A percentile compares a stretch with the other conserved stretches of the same genome.
Conservation (phyloP, 2,888 invertebrate species). For the Diaphora mendica region DNA sequence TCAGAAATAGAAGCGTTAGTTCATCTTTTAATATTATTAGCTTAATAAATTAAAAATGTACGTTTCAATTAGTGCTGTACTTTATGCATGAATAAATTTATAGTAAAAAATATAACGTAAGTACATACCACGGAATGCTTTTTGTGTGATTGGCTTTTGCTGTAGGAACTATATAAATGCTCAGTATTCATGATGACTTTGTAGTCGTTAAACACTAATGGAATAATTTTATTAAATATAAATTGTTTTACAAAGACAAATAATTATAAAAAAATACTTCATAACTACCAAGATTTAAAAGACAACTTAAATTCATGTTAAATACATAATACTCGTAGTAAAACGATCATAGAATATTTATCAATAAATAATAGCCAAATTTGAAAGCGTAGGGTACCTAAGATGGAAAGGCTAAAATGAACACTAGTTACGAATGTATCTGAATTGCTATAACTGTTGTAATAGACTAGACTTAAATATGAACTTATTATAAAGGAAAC, state of each 20-base stretch:
- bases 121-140: conserved; percentile 59
- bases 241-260: not conserved
- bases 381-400: not conserved
- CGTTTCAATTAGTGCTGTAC: conserved; percentile 35
- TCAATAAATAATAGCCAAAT: not conserved
- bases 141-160: conserved; percentile 65
- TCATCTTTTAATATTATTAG: not conserved
- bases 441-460: not conserved
- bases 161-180: conserved; percentile 40
- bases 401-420: not conserved
- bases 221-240: conserved; percentile 27
- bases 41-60: conserved; percentile 17
- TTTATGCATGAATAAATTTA: conserved; percentile 57
- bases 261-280: not conserved
- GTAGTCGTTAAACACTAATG: conserved; percentile 26
- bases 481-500: too few species aligned
- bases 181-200: conserved; percentile 28
- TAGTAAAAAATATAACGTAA: conserved; percentile 57
- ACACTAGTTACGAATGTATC: not conserved
- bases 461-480: not conserved
- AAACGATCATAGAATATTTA: not conserved
- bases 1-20: not conserved
- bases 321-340: not conserved
- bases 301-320: not conserved
- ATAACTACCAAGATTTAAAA: not conserved